phyloP scores from a whole-genome alignment of 2,113 vertebrate species.

The Tauraco erythrolophus region DNA sequence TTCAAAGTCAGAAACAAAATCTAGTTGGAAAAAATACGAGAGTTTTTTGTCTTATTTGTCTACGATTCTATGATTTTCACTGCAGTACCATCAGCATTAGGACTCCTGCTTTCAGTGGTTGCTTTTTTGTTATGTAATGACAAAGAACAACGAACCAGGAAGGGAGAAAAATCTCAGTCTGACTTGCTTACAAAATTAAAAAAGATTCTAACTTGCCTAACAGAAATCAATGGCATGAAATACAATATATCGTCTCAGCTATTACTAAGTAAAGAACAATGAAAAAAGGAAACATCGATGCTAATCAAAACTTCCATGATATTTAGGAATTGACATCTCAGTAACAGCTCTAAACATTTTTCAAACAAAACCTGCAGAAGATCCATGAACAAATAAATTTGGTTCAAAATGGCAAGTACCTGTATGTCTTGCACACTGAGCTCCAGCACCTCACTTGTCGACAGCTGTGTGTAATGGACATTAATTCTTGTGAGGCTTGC shows the following conservation, averaged over 20 bases:
- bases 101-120: background rate
- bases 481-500: constrained; percentile 86
- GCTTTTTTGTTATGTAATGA: background rate
- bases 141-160: background rate
- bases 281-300: background rate
- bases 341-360: too few species aligned
- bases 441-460: constrained; percentile 87
- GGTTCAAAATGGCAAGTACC: constrained; percentile 73
- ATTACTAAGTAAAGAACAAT: background rate
- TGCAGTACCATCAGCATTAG: too few species aligned
- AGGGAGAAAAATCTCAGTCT: background rate
- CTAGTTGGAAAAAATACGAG: background rate
- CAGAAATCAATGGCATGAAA: background rate
- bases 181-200: background rate
- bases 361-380: background rate
- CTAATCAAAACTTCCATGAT: background rate
- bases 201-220: background rate
- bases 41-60: background rate
- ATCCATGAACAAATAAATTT: background rate
- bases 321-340: background rate
- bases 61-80: background rate
- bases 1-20: background rate
- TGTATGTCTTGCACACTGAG: constrained; percentile 91
- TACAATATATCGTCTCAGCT: background rate
- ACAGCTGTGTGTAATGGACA: constrained; percentile 89